Evolutionary conservation across 2,888 invertebrate genomes (phyloP), one percentile per base, ranked within the genome.

Genomic region (Trissoscelio sp.): DNA sequence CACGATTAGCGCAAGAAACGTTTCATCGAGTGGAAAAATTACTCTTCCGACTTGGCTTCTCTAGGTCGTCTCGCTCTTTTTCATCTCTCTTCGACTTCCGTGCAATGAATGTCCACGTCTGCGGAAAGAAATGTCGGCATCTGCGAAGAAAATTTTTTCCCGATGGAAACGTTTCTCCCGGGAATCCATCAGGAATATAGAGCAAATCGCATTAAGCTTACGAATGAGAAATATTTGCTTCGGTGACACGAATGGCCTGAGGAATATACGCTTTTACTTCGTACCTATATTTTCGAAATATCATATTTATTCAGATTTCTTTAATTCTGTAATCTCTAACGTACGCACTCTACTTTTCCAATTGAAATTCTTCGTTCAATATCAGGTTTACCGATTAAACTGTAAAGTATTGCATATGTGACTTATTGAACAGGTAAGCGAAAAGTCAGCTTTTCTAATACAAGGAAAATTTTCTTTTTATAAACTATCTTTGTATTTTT

Each of bases 21-120:
- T 79, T 79, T 79, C 73, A 79, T 79, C 79, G 79, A 79, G 67
- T 79, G 79, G 79, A 79, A 79, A 79, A 79, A 79, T 73, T 79
- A 79, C 79, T 79, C 70, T 79, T 72, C 67, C 55, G 67, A 66
- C 66, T 79, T 48, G 60, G 79, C 79, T 79, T 72, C 55, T 58
- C 57, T 20, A 22, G 39, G 11, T 51, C 64, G 55, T 58, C 66
- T 57, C 51, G 22, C 58, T 79, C 62, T 58, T 79, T 64, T 66
- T 66, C 58, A 66, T 79, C 51, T 55, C 57, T 51, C 34, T 72
- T 72, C 72, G 79, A 72, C 72, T 58, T 58, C 44, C 31, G 55
- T 55, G 73, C 79, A 79, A 79, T 74, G 79, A 79, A 79, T 67
- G 79, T 74, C 79, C 73, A 74, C 46, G 70, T 72, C 72, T 62